Percentiles rank a stretch among this genome's conserved stretches.
phyloP scores from a whole-genome alignment of 2,113 vertebrate genomes.

The Aspidoscelis tigris region DNA sequence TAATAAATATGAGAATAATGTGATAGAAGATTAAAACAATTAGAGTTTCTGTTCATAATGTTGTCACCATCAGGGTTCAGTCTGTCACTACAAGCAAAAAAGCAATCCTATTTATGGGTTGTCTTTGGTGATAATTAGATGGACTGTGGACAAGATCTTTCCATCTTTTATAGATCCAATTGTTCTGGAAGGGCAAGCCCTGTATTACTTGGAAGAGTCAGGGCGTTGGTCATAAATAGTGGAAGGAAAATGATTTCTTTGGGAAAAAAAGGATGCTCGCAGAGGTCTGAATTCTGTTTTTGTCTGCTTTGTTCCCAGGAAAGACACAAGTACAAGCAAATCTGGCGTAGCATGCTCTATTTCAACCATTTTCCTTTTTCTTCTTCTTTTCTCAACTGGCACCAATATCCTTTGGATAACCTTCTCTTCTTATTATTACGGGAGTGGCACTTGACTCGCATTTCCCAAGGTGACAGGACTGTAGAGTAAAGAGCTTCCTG shows the following conservation, averaged over 20 bases:
- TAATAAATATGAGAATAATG: conserved; percentile 34
- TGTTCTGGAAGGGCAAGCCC: conserved; percentile 61
- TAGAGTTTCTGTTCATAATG: conserved; percentile 35
- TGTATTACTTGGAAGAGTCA: conserved; percentile 55
- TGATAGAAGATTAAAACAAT: conserved; percentile 41
- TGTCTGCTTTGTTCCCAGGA: conserved; percentile 47
- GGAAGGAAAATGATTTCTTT: conserved; percentile 58
- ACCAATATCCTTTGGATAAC: conserved; percentile 32
- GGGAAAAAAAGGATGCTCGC: conserved; percentile 41
- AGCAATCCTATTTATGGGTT: conserved; percentile 49
- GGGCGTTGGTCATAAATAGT: conserved; percentile 65
- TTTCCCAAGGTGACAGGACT: conserved; percentile 60
- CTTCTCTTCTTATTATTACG: conserved; percentile 31
- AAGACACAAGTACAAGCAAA: conserved; percentile 49
- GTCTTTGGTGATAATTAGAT: conserved; percentile 49
- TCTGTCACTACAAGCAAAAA: conserved; percentile 62
- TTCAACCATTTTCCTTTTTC: conserved; percentile 16
- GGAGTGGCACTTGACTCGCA: conserved; percentile 33
- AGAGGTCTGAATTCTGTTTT: conserved; percentile 61
- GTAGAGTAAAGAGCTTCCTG: neutral
- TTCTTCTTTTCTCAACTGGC: conserved; percentile 32
- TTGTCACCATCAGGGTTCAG: conserved; percentile 46
- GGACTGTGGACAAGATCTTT: conserved; percentile 61
- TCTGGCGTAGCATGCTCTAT: conserved; percentile 22
- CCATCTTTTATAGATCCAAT: conserved; percentile 61